A percentile compares a stretch with the other conserved stretches of the same genome.
Evolutionary conservation across 2,797 vertebrate species (phyloP).

Genomic region (Remorina albescens): DNA sequence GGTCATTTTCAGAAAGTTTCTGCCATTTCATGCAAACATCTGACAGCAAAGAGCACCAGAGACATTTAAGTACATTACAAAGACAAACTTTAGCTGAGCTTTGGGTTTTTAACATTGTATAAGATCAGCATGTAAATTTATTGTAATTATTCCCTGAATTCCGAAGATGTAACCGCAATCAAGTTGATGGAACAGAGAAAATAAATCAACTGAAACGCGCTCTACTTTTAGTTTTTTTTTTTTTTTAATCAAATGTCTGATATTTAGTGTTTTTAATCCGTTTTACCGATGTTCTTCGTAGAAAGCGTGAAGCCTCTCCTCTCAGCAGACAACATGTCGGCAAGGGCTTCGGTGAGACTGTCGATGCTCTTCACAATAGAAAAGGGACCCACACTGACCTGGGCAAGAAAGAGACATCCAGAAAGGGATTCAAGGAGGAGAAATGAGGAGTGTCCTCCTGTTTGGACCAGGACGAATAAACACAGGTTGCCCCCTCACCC

Average conservation of each 20-base stretch:
- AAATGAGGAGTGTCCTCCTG: not conserved
- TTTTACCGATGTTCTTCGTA: slow-evolving; percentile 86
- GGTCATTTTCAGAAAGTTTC: slow-evolving; percentile 72
- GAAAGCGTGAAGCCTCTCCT: slow-evolving; percentile 78
- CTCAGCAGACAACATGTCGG: slow-evolving; percentile 75
- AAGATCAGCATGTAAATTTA: not conserved
- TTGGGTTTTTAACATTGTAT: not conserved
- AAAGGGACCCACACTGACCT: slow-evolving; percentile 80
- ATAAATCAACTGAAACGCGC: too few relatives aligned
- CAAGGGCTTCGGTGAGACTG: slow-evolving; percentile 78
- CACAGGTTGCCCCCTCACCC: slow-evolving; percentile 64
- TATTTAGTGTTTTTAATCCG: not conserved
- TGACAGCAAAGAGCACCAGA: slow-evolving; percentile 46
- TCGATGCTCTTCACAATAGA: slow-evolving; percentile 82
- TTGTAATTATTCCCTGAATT: not conserved
- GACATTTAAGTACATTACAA: not conserved
- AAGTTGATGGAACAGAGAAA: not conserved
- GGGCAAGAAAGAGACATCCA: slow-evolving; percentile 36
- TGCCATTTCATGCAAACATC: slow-evolving; percentile 81
- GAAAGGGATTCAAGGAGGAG: too few relatives aligned
- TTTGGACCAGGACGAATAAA: not conserved
- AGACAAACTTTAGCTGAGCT: not conserved
- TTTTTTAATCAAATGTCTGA: not conserved
- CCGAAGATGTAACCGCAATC: too few relatives aligned
- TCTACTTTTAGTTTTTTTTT: too few relatives aligned